Evolutionary conservation across 2,888 invertebrate species (phyloP).

Genomic region (Pollenia labialis): DNA sequence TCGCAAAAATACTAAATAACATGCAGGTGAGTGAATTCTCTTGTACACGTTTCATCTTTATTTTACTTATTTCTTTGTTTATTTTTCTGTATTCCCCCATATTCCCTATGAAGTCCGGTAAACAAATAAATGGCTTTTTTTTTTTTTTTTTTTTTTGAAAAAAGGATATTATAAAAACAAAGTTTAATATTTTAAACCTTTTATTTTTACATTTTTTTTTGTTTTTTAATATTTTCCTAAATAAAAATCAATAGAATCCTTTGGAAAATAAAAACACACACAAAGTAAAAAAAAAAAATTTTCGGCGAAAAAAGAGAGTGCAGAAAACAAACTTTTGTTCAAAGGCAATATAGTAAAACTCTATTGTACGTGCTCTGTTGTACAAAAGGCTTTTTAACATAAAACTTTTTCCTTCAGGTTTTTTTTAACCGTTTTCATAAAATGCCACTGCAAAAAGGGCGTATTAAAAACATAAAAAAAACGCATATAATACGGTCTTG

Average conservation of each 20-base stretch:
- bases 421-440: constrained; percentile 28
- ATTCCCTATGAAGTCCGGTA: neutral
- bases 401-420: constrained; percentile 50
- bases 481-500: constrained; percentile 1
- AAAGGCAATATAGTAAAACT: constrained; percentile 60
- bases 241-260: constrained; percentile 50
- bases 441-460: neutral
- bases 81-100: too few species aligned
- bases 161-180: constrained; percentile 17
- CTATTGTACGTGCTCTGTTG: constrained; percentile 64
- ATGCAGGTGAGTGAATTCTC: constrained; percentile 80
- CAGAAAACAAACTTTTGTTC: constrained; percentile 45
- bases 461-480: constrained; percentile 4
- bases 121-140: constrained; percentile 14
- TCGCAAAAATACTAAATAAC: constrained; percentile 79
- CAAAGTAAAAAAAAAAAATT: constrained; percentile 36
- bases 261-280: constrained; percentile 11
- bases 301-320: constrained; percentile 24
- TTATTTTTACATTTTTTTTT: constrained; percentile 32
- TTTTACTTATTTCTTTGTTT: constrained; percentile 21
- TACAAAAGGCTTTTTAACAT: constrained; percentile 49
- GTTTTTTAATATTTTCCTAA: neutral
- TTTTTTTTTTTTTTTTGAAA: neutral
- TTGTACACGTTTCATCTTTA: constrained; percentile 47
- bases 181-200: constrained; percentile 55